These are phyloP conservation scores for Coendou prehensilis DNA, from an alignment of 2,797 vertebrate species.

Conservation along the genomic window DNA sequence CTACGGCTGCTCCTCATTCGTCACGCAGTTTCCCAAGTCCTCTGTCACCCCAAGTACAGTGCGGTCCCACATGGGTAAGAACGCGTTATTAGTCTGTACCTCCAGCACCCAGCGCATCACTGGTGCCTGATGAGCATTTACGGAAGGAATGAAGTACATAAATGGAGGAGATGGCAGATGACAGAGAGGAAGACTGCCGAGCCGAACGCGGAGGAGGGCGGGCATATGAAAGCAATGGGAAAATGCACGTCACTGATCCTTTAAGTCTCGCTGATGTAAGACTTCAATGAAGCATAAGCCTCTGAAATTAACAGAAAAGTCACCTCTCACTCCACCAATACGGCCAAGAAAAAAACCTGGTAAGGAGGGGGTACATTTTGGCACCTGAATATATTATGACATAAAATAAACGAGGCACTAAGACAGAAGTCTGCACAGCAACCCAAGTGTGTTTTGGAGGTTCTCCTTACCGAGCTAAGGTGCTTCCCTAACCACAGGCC, in stretches of 20 bases:
- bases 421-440: neutral
- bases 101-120: neutral
- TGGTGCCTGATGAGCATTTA: neutral
- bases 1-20: neutral
- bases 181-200: neutral
- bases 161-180: neutral
- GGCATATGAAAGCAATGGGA: neutral
- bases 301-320: conserved; percentile 65
- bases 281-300: neutral
- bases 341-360: neutral
- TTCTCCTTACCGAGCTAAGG: neutral
- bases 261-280: neutral
- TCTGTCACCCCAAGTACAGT: neutral
- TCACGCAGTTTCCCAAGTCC: accelerated
- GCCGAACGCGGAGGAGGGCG: neutral
- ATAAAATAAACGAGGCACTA: conserved; percentile 18
- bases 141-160: neutral
- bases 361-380: neutral
- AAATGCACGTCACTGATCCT: conserved; percentile 20
- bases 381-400: neutral
- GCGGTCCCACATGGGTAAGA: too few relatives aligned
- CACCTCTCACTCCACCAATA: conserved; percentile 45
- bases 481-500: neutral
- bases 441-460: conserved; percentile 9
- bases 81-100: neutral